Base-by-base conservation (phyloP, 2,888 invertebrate species). In the Zygaena filipendulae region DNA sequence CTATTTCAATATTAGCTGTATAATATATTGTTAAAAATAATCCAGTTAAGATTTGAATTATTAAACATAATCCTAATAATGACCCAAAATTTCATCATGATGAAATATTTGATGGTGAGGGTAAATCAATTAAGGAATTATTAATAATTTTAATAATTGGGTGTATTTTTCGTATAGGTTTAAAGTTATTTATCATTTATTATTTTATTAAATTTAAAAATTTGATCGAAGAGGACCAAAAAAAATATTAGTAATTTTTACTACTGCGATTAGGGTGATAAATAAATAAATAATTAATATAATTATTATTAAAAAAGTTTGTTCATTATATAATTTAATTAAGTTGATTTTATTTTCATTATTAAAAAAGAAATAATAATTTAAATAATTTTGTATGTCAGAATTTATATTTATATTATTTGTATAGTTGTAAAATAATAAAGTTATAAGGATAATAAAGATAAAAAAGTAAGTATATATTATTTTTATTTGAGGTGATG, bases 21-120 rank as follows among this genome's bases (percentile, higher is more conserved):
- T 87, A 88, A 50, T 88, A 87, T 82, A 88, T 86, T 0, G 87
- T 82, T 72, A 88, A 54, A 57, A 89, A 86, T 55, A 89, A 43
- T 22, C 88, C 88, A 13, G 87, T 84, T 31, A 85, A 36, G 67
- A 87, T 85, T 84, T 89, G 88, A 33, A 82, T 77, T 32, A 82
- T 66, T 81, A 87, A 63, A 46, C 84, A 85, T 60, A 87, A 35
- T 23, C 82, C 85, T 75, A 87, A 44, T 47, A 87, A 41, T 0
- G 86, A 87, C 4, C 86, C 87, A 71, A 87, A 87, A 63, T 88
- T 88, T 85, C 88, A 88, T 80, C 82, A 81, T 18, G 61, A 38
- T 22, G 82, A 82, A 57, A 87, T 85, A 72, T 85, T 86, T 13
- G 79, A 63, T 0, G 86, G 86, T 0, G 83, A 59, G 0, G 86